Conservation (phyloP, 2,888 invertebrate species). For the Odiellus spinosus region DNA sequence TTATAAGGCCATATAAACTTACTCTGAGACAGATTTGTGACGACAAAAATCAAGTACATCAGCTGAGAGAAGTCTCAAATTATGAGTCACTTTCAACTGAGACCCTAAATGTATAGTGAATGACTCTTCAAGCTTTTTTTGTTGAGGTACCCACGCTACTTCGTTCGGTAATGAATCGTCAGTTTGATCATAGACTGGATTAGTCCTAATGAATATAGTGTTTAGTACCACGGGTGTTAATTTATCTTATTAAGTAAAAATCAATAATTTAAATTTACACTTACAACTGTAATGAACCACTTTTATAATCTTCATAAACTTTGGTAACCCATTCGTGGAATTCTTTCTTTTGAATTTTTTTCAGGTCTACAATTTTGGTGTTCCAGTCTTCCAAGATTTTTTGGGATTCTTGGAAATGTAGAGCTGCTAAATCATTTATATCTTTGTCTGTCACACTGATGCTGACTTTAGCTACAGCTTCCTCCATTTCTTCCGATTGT, state of each 20-base stretch:
- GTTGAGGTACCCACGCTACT: constrained; percentile 20
- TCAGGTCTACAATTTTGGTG: constrained; percentile 59
- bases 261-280: neutral
- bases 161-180: constrained; percentile 8
- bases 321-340: constrained; percentile 79
- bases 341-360: constrained; percentile 66
- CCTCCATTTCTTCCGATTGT: constrained; percentile 76
- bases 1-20: too few relatives aligned
- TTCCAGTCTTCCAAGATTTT: constrained; percentile 64
- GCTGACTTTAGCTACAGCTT: constrained; percentile 61
- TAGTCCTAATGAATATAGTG: constrained; percentile 11
- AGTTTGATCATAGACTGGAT: constrained; percentile 10
- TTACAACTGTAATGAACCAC: constrained; percentile 22
- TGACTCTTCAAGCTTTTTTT: constrained; percentile 59
- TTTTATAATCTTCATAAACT: constrained; percentile 53
- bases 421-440: constrained; percentile 64
- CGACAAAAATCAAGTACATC: constrained; percentile 62
- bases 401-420: constrained; percentile 45
- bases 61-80: constrained; percentile 75
- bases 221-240: neutral
- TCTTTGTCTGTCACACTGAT: constrained; percentile 59
- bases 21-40: constrained; percentile 22
- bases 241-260: neutral
- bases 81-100: constrained; percentile 96
- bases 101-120: constrained; percentile 96